A percentile compares a stretch with the other conserved stretches of the same genome.
Evolutionary conservation across 1,140 invertebrate genomes (phyloP).

Genomic region (Semibalanus balanoides): DNA sequence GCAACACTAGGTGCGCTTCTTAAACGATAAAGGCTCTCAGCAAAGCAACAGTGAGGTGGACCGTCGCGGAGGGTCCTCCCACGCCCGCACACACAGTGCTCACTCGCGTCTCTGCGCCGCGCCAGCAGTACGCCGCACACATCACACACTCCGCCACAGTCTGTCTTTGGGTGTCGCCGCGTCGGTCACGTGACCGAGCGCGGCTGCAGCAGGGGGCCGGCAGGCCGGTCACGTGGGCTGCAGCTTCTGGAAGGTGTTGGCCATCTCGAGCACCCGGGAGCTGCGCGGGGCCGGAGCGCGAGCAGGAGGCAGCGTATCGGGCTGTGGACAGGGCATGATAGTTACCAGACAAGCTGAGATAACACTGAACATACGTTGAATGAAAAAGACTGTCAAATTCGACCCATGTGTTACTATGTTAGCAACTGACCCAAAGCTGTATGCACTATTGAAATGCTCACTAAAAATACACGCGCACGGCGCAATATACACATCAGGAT

Average conservation of each 20-base stretch:
- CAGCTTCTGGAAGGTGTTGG: conserved; percentile 22
- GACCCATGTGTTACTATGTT: too few species aligned
- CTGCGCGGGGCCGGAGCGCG: conserved; percentile 19
- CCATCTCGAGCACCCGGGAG: conserved; percentile 22
- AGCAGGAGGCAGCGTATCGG: conserved; percentile 11
- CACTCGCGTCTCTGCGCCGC: neutral
- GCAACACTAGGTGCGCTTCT: neutral
- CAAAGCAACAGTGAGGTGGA: neutral
- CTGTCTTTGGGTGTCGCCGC: neutral
- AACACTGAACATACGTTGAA: too few species aligned
- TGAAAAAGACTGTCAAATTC: too few species aligned
- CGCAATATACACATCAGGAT: too few species aligned
- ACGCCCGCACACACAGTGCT: neutral
- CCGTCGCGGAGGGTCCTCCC: too few species aligned
- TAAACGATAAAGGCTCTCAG: neutral
- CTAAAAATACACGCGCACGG: too few species aligned
- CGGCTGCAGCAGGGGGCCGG: too few species aligned
- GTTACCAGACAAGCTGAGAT: too few species aligned
- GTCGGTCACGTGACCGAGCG: neutral
- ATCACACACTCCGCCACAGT: neutral
- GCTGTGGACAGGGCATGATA: neutral
- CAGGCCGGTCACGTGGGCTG: conserved; percentile 6
- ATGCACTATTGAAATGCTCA: too few species aligned
- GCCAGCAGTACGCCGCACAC: neutral
- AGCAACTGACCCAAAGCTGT: too few species aligned